A percentile compares a stretch with the other conserved stretches of the same genome.
Evolutionary conservation across 1,140 invertebrate species (phyloP).

Genomic region (Calosoma granatense): DNA sequence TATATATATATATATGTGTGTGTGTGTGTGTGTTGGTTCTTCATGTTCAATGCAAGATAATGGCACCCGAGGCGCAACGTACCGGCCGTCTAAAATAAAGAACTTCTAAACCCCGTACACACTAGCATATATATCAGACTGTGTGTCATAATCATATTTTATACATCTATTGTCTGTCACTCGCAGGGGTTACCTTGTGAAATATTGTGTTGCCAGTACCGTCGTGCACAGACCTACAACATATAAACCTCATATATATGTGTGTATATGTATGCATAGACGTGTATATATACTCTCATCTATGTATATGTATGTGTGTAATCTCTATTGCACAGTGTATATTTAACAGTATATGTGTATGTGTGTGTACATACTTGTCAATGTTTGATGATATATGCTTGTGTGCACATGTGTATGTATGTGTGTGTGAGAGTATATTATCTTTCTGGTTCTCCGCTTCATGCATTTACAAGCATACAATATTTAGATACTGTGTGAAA

Average conservation of each 20-base stretch:
- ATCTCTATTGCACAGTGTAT: too few species aligned
- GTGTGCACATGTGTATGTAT: neutral
- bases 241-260: too few species aligned
- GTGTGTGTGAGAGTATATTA: too few species aligned
- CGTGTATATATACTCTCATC: neutral
- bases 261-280: neutral
- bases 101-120: neutral
- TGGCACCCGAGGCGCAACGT: neutral
- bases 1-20: too few species aligned
- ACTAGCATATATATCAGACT: neutral
- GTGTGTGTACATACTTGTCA: neutral
- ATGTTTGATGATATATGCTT: neutral
- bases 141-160: conserved; percentile 9
- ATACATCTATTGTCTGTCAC: conserved; percentile 7
- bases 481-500: too few species aligned
- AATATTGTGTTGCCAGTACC: neutral
- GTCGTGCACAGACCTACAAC: too few species aligned
- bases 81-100: conserved; percentile 1
- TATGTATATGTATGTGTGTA: conserved; percentile 1
- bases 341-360: neutral
- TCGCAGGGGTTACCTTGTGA: conserved; percentile 1
- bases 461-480: too few species aligned
- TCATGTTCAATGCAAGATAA: conserved; percentile 2
- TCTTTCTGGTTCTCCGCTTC: too few species aligned
- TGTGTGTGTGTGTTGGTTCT: too few species aligned